Base-by-base conservation (phyloP, 30 jellyfish, hydroid and myxozoan genomes). In the Morbakka virulenta region DNA sequence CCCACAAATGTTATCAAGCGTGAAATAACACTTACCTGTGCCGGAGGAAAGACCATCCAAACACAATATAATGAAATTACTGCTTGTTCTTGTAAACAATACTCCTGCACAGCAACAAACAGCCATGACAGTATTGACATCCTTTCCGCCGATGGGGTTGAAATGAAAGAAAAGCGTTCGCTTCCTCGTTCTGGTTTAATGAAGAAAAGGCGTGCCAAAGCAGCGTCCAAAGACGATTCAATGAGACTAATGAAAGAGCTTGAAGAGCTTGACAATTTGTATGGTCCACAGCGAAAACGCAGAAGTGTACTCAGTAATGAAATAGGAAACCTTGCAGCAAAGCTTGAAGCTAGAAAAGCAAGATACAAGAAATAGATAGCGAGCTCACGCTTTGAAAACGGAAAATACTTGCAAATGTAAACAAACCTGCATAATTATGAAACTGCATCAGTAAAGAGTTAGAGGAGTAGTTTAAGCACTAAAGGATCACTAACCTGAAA, bases 21-120 rank as follows among this genome's bases (percentile, higher is more conserved):
- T 17, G 62, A 49, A 30, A 94, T 77, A 22, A 64, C 69, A 4
- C 72, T 89, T 94, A 63, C 52, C 14, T 89, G 97, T 78, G 50
- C 91, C 6, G 85, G 52, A 33, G 95, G 89, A 48, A 71, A 77
- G 49, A 78, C 83, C 6, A 12, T 62, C 26, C 68, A 79, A 82
- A 52, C 51, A 24, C n/a, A 67, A 47, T 79, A 25, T 32, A 28
- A 81, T 23, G 76, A 33, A 49, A 66, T 79, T 35, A 31, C 35
- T 26, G 62, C 24, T 27, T 79, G 89, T 52, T 12, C 68, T 4
- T 79, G 89, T 51, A 31, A 28, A 48, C 48, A 12, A 4, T 79
- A 65, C 70, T 13, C 76, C 4, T 79, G 89, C 76, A 30, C 50
- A 28, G 3, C 50, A 25, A 32, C 35, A 32, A 47, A 33, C 74